phyloP scores from a whole-genome alignment of 2,888 invertebrate genomes.

The Chromoteleia sp. region DNA sequence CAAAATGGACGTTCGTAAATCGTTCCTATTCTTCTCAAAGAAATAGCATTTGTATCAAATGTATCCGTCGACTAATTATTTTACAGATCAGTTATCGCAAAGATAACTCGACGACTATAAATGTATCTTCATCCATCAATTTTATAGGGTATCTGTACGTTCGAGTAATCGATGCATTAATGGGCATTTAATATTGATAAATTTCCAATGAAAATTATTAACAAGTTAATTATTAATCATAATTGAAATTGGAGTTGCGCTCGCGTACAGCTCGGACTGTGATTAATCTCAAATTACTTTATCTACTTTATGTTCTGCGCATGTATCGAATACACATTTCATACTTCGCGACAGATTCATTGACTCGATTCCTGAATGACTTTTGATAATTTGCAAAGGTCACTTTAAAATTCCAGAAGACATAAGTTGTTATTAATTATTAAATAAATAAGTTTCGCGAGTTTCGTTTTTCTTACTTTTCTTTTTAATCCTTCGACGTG shows the following conservation, averaged over 20 bases:
- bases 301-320: not conserved
- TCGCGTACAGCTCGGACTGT: not conserved
- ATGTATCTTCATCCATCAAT: not conserved
- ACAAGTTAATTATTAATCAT: conserved; percentile 13
- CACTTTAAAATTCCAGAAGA: no score
- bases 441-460: no score
- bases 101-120: not conserved
- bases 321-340: no score
- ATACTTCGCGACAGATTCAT: not conserved
- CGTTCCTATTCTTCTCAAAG: no score
- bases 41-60: not conserved
- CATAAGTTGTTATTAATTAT: no score
- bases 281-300: not conserved
- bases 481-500: no score
- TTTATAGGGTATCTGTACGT: not conserved
- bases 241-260: conserved; percentile 1
- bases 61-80: not conserved
- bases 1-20: no score
- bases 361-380: not conserved
- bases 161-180: conserved; percentile 2
- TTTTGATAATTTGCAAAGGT: not conserved
- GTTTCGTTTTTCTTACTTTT: no score
- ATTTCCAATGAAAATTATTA: conserved; percentile 7
- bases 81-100: conserved; percentile 6
- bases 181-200: not conserved